Evolutionary conservation across 1,140 invertebrate species (phyloP).

Genomic region (Micrasema minimum): DNA sequence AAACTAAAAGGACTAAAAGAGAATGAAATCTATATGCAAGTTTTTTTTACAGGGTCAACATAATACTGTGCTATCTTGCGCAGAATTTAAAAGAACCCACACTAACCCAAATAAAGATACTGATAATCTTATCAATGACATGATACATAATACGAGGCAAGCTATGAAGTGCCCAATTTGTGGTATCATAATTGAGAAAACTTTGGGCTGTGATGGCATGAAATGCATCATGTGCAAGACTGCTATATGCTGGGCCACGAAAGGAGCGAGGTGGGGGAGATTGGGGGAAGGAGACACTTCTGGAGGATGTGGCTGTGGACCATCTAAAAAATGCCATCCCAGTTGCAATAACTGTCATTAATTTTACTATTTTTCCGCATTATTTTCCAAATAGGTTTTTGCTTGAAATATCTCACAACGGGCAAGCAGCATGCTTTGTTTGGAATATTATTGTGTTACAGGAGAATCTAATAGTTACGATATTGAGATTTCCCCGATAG

Average conservation of each 20-base stretch:
- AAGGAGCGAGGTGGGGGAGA: neutral
- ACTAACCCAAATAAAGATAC: neutral
- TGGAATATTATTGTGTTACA: no score
- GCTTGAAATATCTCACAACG: no score
- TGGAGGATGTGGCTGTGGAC: slow-evolving; percentile 1
- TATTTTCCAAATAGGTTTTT: no score
- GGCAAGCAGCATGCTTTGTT: no score
- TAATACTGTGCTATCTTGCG: neutral
- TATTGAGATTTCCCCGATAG: no score
- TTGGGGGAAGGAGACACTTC: neutral
- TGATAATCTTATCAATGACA: neutral
- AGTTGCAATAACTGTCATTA: slow-evolving; percentile 13
- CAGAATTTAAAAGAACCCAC: neutral
- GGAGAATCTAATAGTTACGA: no score
- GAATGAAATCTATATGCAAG: neutral
- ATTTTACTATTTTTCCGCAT: neutral
- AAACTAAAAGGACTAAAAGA: no score
- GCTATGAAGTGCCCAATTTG: neutral
- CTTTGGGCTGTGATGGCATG: slow-evolving; percentile 71
- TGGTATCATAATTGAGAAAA: slow-evolving; percentile 61
- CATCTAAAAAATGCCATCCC: neutral
- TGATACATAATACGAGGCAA: neutral
- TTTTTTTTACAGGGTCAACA: neutral
- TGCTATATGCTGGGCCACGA: slow-evolving; percentile 71
- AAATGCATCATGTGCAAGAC: slow-evolving; percentile 68